Percentiles rank a stretch among this genome's conserved stretches.
These are phyloP conservation scores for Meda fulgida DNA, from an alignment of 2,797 vertebrate genomes.

Conservation along the genomic window DNA sequence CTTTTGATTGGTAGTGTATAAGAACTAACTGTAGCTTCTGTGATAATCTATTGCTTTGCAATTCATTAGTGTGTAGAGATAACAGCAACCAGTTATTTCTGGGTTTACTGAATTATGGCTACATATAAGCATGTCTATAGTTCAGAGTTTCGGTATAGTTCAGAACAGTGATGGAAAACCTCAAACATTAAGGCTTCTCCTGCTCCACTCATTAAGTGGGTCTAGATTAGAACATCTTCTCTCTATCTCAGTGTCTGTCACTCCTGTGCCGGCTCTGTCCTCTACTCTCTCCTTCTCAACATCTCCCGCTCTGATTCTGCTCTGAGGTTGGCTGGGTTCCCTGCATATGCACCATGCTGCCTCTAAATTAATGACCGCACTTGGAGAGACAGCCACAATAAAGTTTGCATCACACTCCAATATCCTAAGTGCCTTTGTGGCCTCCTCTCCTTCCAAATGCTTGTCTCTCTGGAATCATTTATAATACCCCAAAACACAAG, in stretches of 20 bases:
- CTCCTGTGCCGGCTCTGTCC: constrained; percentile 60
- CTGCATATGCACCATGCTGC: constrained; percentile 80
- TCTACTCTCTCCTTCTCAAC: constrained; percentile 65
- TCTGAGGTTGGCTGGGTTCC: constrained; percentile 80
- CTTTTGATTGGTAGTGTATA: neutral
- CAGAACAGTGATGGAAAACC: neutral
- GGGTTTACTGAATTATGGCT: neutral
- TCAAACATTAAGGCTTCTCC: constrained; percentile 5
- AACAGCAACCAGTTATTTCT: constrained; percentile 5
- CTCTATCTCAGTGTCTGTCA: constrained; percentile 60
- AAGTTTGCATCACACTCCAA: constrained; percentile 83
- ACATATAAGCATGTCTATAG: neutral
- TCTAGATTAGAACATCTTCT: constrained; percentile 9
- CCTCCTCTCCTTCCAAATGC: constrained; percentile 72
- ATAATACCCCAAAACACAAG: constrained; percentile 75
- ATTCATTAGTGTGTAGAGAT: neutral
- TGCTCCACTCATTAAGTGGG: constrained; percentile 1
- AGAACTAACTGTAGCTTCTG: neutral
- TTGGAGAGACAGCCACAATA: constrained; percentile 81
- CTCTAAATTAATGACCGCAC: constrained; percentile 85
- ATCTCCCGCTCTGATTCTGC: constrained; percentile 71
- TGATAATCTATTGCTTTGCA: neutral
- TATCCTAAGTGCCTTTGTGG: constrained; percentile 85
- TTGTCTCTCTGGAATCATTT: constrained; percentile 69
- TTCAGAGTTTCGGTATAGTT: neutral